phyloP scores from a whole-genome alignment of 2,113 vertebrate species.

The Myiozetetes cayanensis region DNA sequence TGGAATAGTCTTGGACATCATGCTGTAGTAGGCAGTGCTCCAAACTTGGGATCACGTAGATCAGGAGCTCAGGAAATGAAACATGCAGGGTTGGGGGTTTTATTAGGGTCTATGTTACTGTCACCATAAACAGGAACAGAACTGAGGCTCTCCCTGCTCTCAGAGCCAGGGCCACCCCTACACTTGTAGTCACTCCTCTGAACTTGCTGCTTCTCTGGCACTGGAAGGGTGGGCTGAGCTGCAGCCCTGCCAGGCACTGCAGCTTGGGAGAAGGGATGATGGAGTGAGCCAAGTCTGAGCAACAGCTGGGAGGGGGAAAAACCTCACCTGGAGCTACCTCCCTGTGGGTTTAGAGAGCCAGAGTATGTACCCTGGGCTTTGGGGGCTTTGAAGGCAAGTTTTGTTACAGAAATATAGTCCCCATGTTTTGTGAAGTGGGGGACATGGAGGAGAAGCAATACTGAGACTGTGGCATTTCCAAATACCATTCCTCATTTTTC shows the following conservation, averaged over 20 bases:
- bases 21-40: background rate
- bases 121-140: background rate
- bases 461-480: background rate
- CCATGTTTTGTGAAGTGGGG: rapidly evolving
- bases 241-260: background rate
- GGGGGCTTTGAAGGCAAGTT: background rate
- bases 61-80: background rate
- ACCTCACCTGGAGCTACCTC: background rate
- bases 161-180: background rate
- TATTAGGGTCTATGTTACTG: background rate
- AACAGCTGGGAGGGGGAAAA: background rate
- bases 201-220: background rate
- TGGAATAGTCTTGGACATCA: background rate
- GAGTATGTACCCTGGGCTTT: background rate
- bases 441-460: background rate
- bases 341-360: background rate
- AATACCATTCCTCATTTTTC: background rate
- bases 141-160: background rate
- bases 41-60: background rate
- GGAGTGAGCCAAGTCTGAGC: background rate
- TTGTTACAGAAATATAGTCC: background rate
- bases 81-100: background rate
- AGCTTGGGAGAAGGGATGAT: background rate
- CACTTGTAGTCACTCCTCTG: background rate
- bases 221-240: background rate